Evolutionary conservation across 2,888 invertebrate genomes (phyloP), one percentile per base, ranked within the genome.

Genomic region (Chydorus sphaericus): DNA sequence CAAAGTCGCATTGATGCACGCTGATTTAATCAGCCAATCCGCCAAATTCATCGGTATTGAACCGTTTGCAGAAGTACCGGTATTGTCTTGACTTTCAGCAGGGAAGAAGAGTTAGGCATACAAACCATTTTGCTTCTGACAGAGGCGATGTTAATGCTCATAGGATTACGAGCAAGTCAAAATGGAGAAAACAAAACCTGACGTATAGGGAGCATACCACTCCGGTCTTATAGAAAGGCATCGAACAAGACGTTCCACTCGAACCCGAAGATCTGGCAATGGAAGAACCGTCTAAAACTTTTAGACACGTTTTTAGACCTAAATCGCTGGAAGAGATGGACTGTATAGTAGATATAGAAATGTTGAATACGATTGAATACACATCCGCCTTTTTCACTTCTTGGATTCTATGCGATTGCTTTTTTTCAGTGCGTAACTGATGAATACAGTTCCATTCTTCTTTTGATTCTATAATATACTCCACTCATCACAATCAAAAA

Each of bases 391-490:
- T 72, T n/a, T n/a, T n/a, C n/a, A n/a, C n/a, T n/a, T n/a, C 88
- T 82, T 66, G 92, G 91, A 76, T 94, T 97, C 81, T 92, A 97
- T 69, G 88, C 84, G 66, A 97, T 97, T 65, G 92, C 85, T 68
- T 92, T 94, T 69, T 93, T 90, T 78, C 92, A 96, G 68, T 91
- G 92, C n/a, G n/a, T n/a, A n/a, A n/a, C n/a, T n/a, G n/a, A n/a
- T n/a, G n/a, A n/a, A n/a, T n/a, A n/a, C n/a, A n/a, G n/a, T n/a
- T n/a, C n/a, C n/a, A n/a, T n/a, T n/a, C n/a, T n/a, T n/a, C n/a
- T n/a, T n/a, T n/a, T n/a, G n/a, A n/a, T n/a, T n/a, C n/a, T n/a
- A n/a, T n/a, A n/a, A n/a, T n/a, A n/a, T n/a, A n/a, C n/a, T n/a
- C n/a, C n/a, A n/a, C n/a, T n/a, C 75, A 97, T 97, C 93, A 86